Base-by-base conservation (phyloP, 1,140 invertebrate genomes). In the Drosophila pectinifera region DNA sequence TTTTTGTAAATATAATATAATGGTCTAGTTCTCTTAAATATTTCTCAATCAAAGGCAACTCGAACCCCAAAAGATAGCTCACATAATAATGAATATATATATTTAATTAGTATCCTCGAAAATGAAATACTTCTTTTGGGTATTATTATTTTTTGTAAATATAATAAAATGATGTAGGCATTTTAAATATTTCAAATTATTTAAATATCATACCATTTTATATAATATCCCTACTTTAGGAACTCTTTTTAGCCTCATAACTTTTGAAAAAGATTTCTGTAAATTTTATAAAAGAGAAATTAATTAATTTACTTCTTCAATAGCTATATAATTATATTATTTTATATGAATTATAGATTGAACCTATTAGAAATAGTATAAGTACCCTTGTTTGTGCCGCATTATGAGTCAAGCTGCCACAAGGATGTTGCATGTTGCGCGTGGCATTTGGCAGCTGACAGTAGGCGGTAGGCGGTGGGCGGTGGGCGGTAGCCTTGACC, bases 341-440 rank as follows among this genome's bases (percentile, higher is more conserved):
- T 26, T 48, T 48, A 16, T 16, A 16, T 5, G 0, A n/a, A n/a
- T n/a, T n/a, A n/a, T n/a, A n/a, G n/a, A n/a, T 0, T 18, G 0
- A 18, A 6, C 5, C 0, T 13, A 24, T 24, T 2, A 2, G 24
- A 24, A 24, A 24, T 24, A 6, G 7, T 26, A 26, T 26, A 26
- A 26, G n/a, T n/a, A 58, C 59, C 48, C 54, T 59, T 22, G 4
- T 1, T 41, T 39, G n/a, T 41, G 26, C 18, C 59, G 53, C 53
- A 62, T 58, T 59, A 31, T 62, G 49, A 51, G 64, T 68, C 64
- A 64, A 53, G 36, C 45, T 49, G 36, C 13, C 28, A 28, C 28
- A 42, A 42, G 59, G 64, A 68, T 65, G 45, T 68, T 68, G 45
- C 64, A 68, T 53, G 64, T 68, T 49, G 61, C 20, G 26, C 28